Evolutionary conservation across 1,140 invertebrate genomes (phyloP).

Genomic region (Antheraea pernyi): DNA sequence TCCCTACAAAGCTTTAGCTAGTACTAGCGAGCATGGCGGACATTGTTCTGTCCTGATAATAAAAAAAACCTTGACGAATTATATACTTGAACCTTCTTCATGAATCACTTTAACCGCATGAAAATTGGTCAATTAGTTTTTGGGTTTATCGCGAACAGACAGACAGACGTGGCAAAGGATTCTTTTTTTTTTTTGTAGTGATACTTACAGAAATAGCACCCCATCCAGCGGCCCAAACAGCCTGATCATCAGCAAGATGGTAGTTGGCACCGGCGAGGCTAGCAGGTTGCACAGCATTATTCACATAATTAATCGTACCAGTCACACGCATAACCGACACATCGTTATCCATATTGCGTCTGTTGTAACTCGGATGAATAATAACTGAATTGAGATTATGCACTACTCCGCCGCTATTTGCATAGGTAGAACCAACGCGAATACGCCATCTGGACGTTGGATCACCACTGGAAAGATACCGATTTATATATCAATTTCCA

Average conservation of each 20-base stretch:
- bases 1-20: constrained; percentile 25
- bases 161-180: no score
- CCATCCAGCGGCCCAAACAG: constrained; percentile 27
- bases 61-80: no score
- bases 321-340: constrained; percentile 66
- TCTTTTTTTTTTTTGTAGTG: no score
- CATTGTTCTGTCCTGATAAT: no score
- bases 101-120: no score
- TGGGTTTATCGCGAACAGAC: no score
- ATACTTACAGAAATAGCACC: constrained; percentile 17
- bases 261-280: constrained; percentile 27
- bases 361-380: constrained; percentile 79
- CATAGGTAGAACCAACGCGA: constrained; percentile 31
- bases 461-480: constrained; percentile 29
- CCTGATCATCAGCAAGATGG: constrained; percentile 17
- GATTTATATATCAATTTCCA: no score
- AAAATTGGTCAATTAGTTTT: no score
- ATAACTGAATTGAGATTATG: constrained; percentile 29
- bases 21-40: no score
- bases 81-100: no score
- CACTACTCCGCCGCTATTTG: constrained; percentile 29
- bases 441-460: constrained; percentile 28
- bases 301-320: constrained; percentile 46
- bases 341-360: constrained; percentile 78
- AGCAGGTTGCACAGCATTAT: constrained; percentile 14